These are phyloP conservation scores for Morpho deidamia DNA, from an alignment of 2,888 invertebrate species.

Conservation along the genomic window DNA sequence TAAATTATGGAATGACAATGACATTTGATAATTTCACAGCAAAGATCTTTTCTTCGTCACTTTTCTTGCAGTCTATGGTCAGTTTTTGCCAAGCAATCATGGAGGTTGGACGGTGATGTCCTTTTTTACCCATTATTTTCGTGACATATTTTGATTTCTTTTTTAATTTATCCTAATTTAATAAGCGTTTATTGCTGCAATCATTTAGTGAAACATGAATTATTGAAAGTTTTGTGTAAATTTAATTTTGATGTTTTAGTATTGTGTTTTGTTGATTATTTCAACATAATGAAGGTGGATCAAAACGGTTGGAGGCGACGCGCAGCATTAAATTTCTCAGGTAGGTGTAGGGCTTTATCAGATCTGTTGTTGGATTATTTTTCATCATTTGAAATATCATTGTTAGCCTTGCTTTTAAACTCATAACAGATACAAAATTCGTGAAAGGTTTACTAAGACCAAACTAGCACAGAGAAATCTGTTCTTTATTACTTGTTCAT, in stretches of 20 bases:
- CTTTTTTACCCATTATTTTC: conserved; percentile 44
- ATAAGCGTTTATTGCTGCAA: conserved; percentile 2
- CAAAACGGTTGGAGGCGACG: conserved; percentile 56
- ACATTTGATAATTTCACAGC: not conserved
- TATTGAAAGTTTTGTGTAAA: conserved; percentile 18
- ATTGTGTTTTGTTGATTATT: conserved; percentile 50
- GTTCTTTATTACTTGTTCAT: conserved; percentile 2
- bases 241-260: conserved; percentile 16
- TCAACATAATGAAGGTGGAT: conserved; percentile 67
- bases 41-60: conserved; percentile 1
- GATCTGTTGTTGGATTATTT: too few species aligned
- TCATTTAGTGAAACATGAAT: conserved; percentile 35
- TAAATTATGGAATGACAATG: conserved; percentile 4
- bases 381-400: too few species aligned
- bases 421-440: not conserved
- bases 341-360: conserved; percentile 37
- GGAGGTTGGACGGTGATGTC: conserved; percentile 42
- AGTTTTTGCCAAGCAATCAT: conserved; percentile 32
- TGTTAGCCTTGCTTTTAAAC: not conserved
- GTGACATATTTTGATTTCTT: conserved; percentile 45
- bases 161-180: conserved; percentile 42
- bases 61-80: conserved; percentile 8
- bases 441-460: conserved; percentile 14
- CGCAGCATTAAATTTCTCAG: conserved; percentile 58
- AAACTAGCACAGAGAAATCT: conserved; percentile 16